Base-by-base conservation (phyloP, 2,113 vertebrate species). In the Plecturocebus donacophilus region DNA sequence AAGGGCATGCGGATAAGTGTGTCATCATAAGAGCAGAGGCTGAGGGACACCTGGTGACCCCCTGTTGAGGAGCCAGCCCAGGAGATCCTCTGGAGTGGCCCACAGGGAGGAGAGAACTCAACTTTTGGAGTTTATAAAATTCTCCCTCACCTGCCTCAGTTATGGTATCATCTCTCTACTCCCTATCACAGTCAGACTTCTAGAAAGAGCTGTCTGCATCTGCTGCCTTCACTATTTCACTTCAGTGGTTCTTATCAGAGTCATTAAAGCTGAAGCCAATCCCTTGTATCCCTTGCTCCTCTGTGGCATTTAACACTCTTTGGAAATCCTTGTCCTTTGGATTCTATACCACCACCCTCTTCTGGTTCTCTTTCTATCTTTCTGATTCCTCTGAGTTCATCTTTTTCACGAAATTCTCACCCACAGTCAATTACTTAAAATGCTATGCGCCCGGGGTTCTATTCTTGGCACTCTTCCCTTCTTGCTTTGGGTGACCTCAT, bases 401-500 rank as follows among this genome's bases (percentile, higher is more conserved):
- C 47, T 88, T 87, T 81, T 81, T 21, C 40, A 79, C 5, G 40
- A 73, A 90, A 79, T 92, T 87, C 64, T 52, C 42, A 58, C 38
- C 32, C 8, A 23, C 8, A 38, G 38, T 40, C 47, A 38, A 47
- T 82, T 94, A 81, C 76, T 75, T 80, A 89, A 89, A 89, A 61
- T 58, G 84, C 56, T 45, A 13, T 7, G 96, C 58, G 38, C 54
- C 71, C 68, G 56, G n/a, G 20, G 21, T 19, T 94, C 76, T 88
- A 9, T 73, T 75, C 49, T 32, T 91, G 70, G 76, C 54, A 19
- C 13, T 49, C 54, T 84, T 91, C 45, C 58, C 70, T 70, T 86
- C 75, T 52, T 73, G 66, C 58, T 94, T 52, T 83, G 40, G 56
- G 58, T 89, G 91, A 93, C 7, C 42, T 93, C 89, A 87, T 83